Evolutionary conservation across 92 coral and sea anemone species (phyloP).

Genomic region (Actinostola sp.): DNA sequence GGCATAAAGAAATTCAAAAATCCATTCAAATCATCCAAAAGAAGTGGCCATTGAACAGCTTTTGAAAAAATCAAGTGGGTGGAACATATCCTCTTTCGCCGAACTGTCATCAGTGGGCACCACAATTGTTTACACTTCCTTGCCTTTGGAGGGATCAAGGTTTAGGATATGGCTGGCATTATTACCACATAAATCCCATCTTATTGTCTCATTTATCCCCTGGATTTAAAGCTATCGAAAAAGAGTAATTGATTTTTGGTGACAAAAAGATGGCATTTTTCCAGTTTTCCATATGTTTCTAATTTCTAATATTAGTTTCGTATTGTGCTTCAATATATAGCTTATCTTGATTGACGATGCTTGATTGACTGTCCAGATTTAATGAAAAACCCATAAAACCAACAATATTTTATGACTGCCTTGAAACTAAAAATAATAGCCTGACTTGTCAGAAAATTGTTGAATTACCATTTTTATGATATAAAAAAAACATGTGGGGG

Average conservation of each 20-base stretch:
- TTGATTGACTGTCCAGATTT: background rate
- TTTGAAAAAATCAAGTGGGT: conserved; percentile 21
- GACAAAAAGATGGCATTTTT: background rate
- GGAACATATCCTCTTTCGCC: conserved; percentile 19
- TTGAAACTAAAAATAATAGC: background rate
- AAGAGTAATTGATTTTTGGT: background rate
- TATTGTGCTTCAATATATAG: background rate
- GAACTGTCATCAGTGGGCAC: conserved; percentile 40
- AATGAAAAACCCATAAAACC: background rate
- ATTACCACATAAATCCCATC: conserved; percentile 20
- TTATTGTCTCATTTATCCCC: conserved; percentile 5
- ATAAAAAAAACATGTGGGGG: too few relatives aligned
- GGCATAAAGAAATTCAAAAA: background rate
- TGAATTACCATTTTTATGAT: too few relatives aligned
- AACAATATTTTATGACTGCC: background rate
- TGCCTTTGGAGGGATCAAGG: conserved; percentile 12
- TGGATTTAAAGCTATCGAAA: background rate
- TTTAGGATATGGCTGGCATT: conserved; percentile 39
- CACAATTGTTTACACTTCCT: conserved; percentile 39
- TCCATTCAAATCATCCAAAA: conserved; percentile 20
- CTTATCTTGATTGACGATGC: conserved; percentile 6
- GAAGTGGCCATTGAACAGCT: conserved; percentile 30
- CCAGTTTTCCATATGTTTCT: background rate
- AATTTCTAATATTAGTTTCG: background rate
- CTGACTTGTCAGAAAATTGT: background rate